These are phyloP conservation scores for Prorops nasuta DNA, from an alignment of 1,140 invertebrate genomes.

Conservation along the genomic window DNA sequence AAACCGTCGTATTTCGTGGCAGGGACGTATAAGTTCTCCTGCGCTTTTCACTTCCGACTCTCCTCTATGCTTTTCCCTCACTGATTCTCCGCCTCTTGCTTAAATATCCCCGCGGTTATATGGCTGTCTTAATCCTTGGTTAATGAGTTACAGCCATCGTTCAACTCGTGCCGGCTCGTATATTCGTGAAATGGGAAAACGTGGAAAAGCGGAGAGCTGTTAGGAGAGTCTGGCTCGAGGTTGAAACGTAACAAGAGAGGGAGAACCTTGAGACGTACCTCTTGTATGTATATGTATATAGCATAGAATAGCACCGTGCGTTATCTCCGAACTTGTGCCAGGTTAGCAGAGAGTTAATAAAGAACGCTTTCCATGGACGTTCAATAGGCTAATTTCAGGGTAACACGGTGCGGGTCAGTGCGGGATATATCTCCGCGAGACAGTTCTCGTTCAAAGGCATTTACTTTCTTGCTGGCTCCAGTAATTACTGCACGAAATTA, in stretches of 20 bases:
- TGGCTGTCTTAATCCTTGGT: conserved; percentile 17
- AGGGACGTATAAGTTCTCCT: neutral
- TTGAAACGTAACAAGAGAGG: conserved; percentile 30
- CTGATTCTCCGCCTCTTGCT: no score
- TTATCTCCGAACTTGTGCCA: no score
- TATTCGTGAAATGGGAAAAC: conserved; percentile 14
- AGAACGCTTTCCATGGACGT: no score
- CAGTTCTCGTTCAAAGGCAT: conserved; percentile 33
- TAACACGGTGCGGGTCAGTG: conserved; percentile 21
- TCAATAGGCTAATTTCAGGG: conserved; percentile 33
- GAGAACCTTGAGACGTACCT: no score
- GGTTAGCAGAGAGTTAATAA: no score
- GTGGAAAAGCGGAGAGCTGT: conserved; percentile 8
- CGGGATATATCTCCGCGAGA: conserved; percentile 15
- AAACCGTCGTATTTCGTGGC: conserved; percentile 20
- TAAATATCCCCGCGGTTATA: no score
- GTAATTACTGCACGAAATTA: conserved; percentile 45
- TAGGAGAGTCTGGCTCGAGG: conserved; percentile 12
- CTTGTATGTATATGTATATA: no score
- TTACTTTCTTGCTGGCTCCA: conserved; percentile 31
- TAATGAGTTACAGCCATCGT: conserved; percentile 18
- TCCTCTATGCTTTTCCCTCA: no score
- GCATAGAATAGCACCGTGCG: no score
- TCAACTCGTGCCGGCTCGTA: conserved; percentile 6
- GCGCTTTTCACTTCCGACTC: conserved; percentile 10